Base-by-base conservation (phyloP, 1,140 invertebrate genomes). In the Cydia amplana region DNA sequence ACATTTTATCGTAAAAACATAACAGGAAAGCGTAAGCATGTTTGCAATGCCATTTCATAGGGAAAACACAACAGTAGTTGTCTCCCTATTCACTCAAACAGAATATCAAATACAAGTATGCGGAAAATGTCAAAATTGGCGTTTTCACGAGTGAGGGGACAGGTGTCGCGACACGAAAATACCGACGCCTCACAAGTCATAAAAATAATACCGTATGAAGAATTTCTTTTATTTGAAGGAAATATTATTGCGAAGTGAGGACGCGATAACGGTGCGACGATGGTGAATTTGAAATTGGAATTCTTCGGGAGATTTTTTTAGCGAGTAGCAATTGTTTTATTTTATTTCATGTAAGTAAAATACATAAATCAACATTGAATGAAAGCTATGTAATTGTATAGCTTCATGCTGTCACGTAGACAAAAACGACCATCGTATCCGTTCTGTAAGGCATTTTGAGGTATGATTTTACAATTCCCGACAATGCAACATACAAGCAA, bases 61-160 rank as follows among this genome's bases (percentile, higher is more conserved):
- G 16, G 64, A 16, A 67, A 67, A 67, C 64, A 67, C 25, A 70
- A 67, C 64, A 36, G 28, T 70, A 70, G 65, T 70, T 70, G 32
- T 28, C 65, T 16, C 28, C 28, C 12, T 16, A 67, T 16, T 18
- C 16, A 51, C n/a, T 51, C 55, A 23, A 60, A 60, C 73, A 25
- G 78, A 79, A 82, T 82, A 86, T 83, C 80, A 88, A 85, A 87
- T 78, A 87, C 77, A 83, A 81, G 83, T 82, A 90, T 89, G 87
- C 84, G 83, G 85, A 86, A 89, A 88, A 91, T 90, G 86, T 0
- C 84, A 87, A 89, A 90, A 90, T 89, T 90, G 87, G 79, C 88
- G 86, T 91, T 88, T 90, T 88, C 90, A 89, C 88, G 90, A 86
- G 63, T 84, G 82, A 86, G 74, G 74, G 81, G 75, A 78, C 87